Evolutionary conservation across 2,888 invertebrate species (phyloP), one percentile per base, ranked within the genome.

Genomic region (Eristalis pertinax): DNA sequence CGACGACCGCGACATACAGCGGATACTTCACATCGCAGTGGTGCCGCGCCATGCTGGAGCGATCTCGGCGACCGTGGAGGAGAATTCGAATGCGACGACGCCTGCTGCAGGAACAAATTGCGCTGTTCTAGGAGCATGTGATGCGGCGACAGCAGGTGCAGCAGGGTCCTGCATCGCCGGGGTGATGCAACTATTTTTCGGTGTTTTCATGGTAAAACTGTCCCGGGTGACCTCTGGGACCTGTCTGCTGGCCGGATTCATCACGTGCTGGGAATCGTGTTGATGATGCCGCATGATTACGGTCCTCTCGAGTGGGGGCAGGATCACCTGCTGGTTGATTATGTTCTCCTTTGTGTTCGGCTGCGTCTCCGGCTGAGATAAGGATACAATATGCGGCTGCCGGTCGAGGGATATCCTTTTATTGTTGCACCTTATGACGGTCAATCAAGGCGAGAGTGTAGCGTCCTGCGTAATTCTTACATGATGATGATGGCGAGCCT

Each of bases 391-490:
- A 73, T 22, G 15, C 10, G 69, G 81, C 73, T 85, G 73, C 68
- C 73, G 77, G 85, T 38, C 82, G 74, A 78, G 77, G 65, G 73
- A 86, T 86, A 86, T 86, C 85, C 85, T 86, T 86, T 86, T 86
- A 82, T 86, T 82, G 70, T 69, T 78, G 56, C 82, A 80, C 38
- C 50, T 50, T 50, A 70, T 64, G 70, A 75, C 73, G 65, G 74
- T 80, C 69, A 35, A 32, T 79, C 64, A 69, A 58, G 75, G 32
- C n/a, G 76, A 67, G 15, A 13, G 56, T 50, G 50, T 10, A 50
- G 81, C 80, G 73, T 85, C 76, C 81, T 85, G 76, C 76, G 84
- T 85, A 82, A 82, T 82, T 86, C 32, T 78, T 69, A 85, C 85
- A 82, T 84, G 70, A 75, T 70, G 29, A 84, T 64, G 64, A 32